phyloP scores from a whole-genome alignment of 2,113 vertebrate species.

The Eclectus roratus region DNA sequence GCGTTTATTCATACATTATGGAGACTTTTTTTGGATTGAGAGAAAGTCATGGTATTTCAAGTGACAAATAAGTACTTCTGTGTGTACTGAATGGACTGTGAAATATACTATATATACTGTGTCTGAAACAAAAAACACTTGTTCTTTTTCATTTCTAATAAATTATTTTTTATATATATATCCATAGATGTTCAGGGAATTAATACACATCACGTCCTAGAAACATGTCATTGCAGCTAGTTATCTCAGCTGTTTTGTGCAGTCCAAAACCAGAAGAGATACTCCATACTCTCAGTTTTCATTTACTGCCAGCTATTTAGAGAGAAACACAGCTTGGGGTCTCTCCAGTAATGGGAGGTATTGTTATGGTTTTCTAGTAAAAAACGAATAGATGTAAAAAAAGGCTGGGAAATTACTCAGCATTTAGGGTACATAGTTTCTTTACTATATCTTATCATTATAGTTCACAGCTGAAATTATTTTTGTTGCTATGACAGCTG shows the following conservation, averaged over 20 bases:
- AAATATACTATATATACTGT: not conserved
- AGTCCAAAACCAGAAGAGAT: not conserved
- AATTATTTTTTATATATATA: not conserved
- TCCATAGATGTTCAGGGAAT: not conserved
- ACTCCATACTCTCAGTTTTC: not conserved
- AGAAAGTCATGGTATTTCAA: not conserved
- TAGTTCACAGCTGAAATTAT: not conserved
- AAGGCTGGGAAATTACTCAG: not conserved
- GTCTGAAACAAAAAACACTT: not conserved
- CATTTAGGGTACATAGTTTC: not conserved
- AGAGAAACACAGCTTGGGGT: not conserved
- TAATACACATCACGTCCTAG: not conserved
- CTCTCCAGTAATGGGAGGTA: not conserved
- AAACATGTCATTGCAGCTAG: not conserved
- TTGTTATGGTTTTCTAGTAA: not conserved
- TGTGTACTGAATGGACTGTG: not conserved
- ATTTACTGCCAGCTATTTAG: not conserved
- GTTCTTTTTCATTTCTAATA: not conserved
- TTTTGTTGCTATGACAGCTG: not conserved
- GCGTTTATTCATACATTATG: not conserved
- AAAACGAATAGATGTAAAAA: not conserved
- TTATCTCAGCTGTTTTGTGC: not conserved
- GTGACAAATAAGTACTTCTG: not conserved
- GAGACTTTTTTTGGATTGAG: not conserved
- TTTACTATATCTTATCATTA: not conserved